A percentile compares a stretch with the other conserved stretches of the same genome.
phyloP scores from a whole-genome alignment of 2,113 vertebrate species.

The Melozone crissalis region DNA sequence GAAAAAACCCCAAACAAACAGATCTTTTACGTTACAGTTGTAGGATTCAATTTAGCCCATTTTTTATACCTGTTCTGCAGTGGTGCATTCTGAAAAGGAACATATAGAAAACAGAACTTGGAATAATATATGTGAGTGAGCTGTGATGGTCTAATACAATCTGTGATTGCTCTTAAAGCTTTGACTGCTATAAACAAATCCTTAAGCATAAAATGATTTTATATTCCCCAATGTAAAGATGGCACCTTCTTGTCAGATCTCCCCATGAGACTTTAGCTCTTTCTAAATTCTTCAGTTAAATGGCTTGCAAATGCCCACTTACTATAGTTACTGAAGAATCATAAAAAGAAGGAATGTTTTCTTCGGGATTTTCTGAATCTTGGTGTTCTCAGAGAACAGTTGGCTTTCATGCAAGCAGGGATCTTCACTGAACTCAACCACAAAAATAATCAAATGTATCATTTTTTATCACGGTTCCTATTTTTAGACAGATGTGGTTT shows the following conservation, averaged over 20 bases:
- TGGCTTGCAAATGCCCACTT: neutral
- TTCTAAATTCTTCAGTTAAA: neutral
- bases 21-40: neutral
- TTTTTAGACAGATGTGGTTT: neutral
- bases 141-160: neutral
- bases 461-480: neutral
- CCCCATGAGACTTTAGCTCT: neutral
- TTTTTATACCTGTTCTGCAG: neutral
- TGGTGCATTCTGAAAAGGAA: neutral
- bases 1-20: too few species aligned
- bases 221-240: neutral
- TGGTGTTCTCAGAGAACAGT: neutral
- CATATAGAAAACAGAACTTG: neutral
- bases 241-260: neutral
- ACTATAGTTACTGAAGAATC: neutral
- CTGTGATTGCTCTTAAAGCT: neutral
- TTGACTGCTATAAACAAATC: neutral
- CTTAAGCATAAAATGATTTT: neutral
- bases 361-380: neutral
- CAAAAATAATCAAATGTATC: neutral
- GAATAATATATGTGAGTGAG: neutral
- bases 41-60: neutral
- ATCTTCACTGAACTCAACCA: neutral
- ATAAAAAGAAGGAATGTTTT: neutral
- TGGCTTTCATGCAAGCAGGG: neutral